These are phyloP conservation scores for Sialia sialis DNA, from an alignment of 2,113 vertebrate species.

Conservation along the genomic window DNA sequence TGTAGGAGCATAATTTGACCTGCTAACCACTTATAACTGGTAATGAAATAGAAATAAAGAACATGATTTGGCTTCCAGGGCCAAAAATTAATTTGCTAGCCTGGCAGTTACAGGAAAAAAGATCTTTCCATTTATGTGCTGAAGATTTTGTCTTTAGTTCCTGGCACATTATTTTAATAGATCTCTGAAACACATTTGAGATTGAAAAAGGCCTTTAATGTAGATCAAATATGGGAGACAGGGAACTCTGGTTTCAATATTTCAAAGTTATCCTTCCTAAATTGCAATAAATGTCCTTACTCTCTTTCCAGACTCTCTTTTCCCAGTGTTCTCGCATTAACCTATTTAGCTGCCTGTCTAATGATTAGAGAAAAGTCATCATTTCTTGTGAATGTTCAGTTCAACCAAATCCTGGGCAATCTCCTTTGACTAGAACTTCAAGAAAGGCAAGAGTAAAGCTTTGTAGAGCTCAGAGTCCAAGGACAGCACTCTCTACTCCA, in stretches of 20 bases:
- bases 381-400: not conserved
- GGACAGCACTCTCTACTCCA: not conserved
- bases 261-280: not conserved
- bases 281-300: not conserved
- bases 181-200: not conserved
- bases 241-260: not conserved
- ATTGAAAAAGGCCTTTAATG: not conserved
- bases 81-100: not conserved
- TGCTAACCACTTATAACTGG: not conserved
- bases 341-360: not conserved
- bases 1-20: not conserved
- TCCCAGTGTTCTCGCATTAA: not conserved
- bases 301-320: not conserved
- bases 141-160: not conserved
- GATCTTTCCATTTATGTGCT: not conserved
- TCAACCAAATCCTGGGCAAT: not conserved
- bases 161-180: not conserved
- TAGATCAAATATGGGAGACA: not conserved
- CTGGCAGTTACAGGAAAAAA: not conserved
- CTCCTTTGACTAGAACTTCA: not conserved
- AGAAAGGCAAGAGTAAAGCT: not conserved
- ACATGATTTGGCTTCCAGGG: not conserved
- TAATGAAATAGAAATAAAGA: constrained; percentile 32
- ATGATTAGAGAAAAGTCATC: not conserved
- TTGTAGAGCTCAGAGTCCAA: not conserved